These are phyloP conservation scores for Psilopogon haemacephalus DNA, from an alignment of 2,113 vertebrate species.

Conservation along the genomic window DNA sequence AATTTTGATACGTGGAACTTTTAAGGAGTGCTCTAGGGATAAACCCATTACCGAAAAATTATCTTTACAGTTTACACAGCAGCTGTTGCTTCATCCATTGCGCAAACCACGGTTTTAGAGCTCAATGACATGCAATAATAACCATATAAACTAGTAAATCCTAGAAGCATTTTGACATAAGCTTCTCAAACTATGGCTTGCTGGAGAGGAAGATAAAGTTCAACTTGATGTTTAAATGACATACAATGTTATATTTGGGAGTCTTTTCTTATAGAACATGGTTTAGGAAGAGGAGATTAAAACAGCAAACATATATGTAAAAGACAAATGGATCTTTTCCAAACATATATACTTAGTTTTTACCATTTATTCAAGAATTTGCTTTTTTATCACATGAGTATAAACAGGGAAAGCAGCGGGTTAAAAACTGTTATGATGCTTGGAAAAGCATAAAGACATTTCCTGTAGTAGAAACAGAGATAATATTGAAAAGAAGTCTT, in stretches of 20 bases:
- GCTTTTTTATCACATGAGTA: not conserved
- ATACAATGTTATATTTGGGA: not conserved
- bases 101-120: not conserved
- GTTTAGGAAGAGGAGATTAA: not conserved
- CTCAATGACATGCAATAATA: not conserved
- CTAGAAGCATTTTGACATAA: not conserved
- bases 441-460: not conserved
- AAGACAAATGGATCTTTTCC: not conserved
- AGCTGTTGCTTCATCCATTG: not conserved
- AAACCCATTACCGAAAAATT: not conserved
- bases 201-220: not conserved
- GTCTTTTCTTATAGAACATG: not conserved
- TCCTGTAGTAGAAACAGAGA: not conserved
- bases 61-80: not conserved
- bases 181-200: not conserved
- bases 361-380: not conserved
- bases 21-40: not conserved
- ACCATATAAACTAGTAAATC: not conserved
- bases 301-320: not conserved
- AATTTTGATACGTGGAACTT: not conserved
- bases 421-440: not conserved
- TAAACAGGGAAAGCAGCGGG: not conserved
- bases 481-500: not conserved
- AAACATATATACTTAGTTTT: not conserved
- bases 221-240: not conserved